Percentiles rank a stretch among this genome's conserved stretches.
Conservation (phyloP, 2,888 invertebrate species). For the Lomographa bimaculata region DNA sequence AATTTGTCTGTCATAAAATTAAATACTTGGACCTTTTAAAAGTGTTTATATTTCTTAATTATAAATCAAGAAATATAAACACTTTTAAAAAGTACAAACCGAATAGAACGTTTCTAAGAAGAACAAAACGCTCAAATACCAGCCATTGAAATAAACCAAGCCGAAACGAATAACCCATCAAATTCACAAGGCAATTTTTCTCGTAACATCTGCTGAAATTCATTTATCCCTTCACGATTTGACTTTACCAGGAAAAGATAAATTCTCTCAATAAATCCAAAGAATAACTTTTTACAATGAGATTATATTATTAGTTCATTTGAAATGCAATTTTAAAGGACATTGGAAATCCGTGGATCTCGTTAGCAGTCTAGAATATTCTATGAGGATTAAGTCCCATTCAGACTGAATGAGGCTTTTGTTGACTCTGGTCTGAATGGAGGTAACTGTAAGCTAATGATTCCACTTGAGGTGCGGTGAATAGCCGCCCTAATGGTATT, state of each 20-base stretch:
- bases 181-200: slow-evolving; percentile 11
- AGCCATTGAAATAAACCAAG: too few species aligned
- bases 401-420: slow-evolving; percentile 29
- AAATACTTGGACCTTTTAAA: too few species aligned
- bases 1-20: too few species aligned
- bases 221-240: slow-evolving; percentile 8
- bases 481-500: slow-evolving; percentile 22
- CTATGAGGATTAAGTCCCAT: slow-evolving; percentile 28
- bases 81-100: too few species aligned
- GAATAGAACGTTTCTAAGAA: too few species aligned
- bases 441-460: slow-evolving; percentile 25
- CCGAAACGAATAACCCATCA: slow-evolving; percentile 2
- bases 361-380: slow-evolving; percentile 33
- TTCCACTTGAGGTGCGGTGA: slow-evolving; percentile 26
- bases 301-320: slow-evolving; percentile 33
- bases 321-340: slow-evolving; percentile 30
- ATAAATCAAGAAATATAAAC: too few species aligned
- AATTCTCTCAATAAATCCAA: slow-evolving; percentile 11
- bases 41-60: too few species aligned
- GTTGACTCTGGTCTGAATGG: slow-evolving; percentile 24
- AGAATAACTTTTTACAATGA: slow-evolving; percentile 23
- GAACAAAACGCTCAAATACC: too few species aligned
- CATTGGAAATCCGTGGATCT: slow-evolving; percentile 23
- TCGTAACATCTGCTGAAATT: slow-evolving; percentile 17
- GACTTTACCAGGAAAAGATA: not conserved